Evolutionary conservation across 2,797 vertebrate genomes (phyloP), one percentile per base, ranked within the genome.

Genomic region (Sebastiscus tertius): DNA sequence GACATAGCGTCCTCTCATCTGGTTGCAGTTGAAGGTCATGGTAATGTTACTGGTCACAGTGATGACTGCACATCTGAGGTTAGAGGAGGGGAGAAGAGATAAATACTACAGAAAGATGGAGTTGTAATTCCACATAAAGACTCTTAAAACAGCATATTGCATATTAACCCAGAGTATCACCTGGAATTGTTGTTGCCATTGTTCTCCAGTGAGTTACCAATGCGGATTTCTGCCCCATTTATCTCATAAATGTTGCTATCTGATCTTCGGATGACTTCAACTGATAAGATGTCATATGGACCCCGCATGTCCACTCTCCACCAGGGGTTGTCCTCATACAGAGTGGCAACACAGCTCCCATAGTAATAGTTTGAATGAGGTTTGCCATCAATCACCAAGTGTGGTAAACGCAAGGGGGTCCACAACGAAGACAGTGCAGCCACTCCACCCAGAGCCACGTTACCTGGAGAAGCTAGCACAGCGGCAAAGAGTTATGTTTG

Each of bases 351-450:
- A 20, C 77, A 79, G 39, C 69, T 66, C 39, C 1, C 0, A 0
- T 14, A 0, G 0, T 0, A 0, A 6, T 8, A 56, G 11, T 5
- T 0, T 5, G 52, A 0, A 31, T 13, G 0, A 27, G n/a, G 1
- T 24, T 14, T 55, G 6, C 58, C 71, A n/a, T 80, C 64, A 13
- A 63, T 80, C 10, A 0, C 2, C 2, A 20, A 0, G 6, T 20
- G 31, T 8, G 72, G 1, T 46, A 1, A 14, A 27, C 1, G 0
- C 4, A 0, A 1, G 1, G 5, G 0, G 26, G 7, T 1, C 3
- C 1, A 14, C 10, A 20, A 0, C 13, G 78, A 69, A 4, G 78
- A 75, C 49, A 63, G 64, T 5, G 3, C 5, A 26, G 72, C 65
- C 26, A 69, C 49, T 69, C 78, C 78, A 4, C 33, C 26, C 16